Evolutionary conservation across 2,888 invertebrate genomes (phyloP), one percentile per base, ranked within the genome.

Genomic region (Myopa tessellatipennis): DNA sequence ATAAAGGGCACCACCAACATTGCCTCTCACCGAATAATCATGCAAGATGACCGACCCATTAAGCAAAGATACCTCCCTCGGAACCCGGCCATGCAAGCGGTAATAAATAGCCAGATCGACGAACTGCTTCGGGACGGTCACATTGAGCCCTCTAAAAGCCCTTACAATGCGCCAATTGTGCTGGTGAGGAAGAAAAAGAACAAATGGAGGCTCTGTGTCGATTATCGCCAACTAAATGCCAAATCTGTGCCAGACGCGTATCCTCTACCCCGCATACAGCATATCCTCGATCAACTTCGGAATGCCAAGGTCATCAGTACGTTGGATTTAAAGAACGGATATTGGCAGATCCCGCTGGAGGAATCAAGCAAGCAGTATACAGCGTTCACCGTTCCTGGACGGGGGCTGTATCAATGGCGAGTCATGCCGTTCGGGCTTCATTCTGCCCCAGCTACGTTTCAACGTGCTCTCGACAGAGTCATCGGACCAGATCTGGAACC

Each of bases 401-500:
- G 26, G 26, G 26, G 26, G 26, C 26, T 26, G 26, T 26, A 26
- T 26, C 26, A 26, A 26, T 26, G 26, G 26, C 26, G 26, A 26
- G 26, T 26, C 26, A 26, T 26, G 26, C 26, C 26, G 26, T 26
- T 26, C 34, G 63, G 63, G 18, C 36, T 63, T 6, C 63, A 63
- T 63, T 34, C 18, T 8, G 63, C 63, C 4, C 34, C 63, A 26
- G 63, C 34, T 14, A 63, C 63, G 0, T 63, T 63, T 63, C 55
- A 55, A 14, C 55, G 55, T 16, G 55, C 55, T 7, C 55, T 55
- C 10, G 55, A 55, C 16, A 10, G 16, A 16, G 36, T 63, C 7
- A 63, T 63, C 4, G 67, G 67, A 34, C 52, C 45, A 0, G 74
- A 74, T 4, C 4, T 74, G 50, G 74, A 63, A 74, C 63, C 74